Conservation (phyloP, 2,888 invertebrate genomes). For the Eristalinus sepulchralis region DNA sequence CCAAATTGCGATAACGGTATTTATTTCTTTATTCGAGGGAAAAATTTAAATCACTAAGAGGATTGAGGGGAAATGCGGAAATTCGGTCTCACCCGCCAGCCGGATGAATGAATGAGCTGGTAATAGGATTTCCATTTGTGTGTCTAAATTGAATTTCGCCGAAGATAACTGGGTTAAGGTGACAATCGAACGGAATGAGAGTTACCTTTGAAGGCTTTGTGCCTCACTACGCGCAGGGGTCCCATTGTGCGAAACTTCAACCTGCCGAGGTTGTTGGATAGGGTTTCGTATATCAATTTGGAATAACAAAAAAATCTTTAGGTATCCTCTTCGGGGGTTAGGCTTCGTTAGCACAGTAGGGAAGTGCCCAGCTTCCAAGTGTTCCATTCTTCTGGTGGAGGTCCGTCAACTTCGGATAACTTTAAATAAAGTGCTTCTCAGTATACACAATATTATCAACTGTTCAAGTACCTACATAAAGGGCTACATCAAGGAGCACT, state of each 20-base stretch:
- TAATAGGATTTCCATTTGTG: not conserved
- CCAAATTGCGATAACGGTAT: constrained; percentile 1
- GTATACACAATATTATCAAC: no score
- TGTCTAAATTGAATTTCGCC: constrained; percentile 12
- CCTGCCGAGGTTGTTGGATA: not conserved
- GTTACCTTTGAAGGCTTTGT: not conserved
- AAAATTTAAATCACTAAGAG: constrained; percentile 20
- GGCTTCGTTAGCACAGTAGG: no score
- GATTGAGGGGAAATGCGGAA: not conserved
- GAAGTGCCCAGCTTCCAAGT: no score
- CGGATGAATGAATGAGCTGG: not conserved
- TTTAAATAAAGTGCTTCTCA: no score
- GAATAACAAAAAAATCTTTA: not conserved
- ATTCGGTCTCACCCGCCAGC: not conserved
- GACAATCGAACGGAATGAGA: not conserved
- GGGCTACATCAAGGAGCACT: no score
- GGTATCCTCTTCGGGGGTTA: not conserved
- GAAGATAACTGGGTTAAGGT: not conserved
- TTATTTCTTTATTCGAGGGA: constrained; percentile 4
- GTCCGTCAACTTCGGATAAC: no score
- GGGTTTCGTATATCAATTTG: not conserved
- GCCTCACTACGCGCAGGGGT: not conserved
- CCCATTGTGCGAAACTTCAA: not conserved
- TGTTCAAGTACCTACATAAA: no score
- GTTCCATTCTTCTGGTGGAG: no score